phyloP scores from a whole-genome alignment of 2,888 invertebrate genomes.

The Oligia fasciuncula region DNA sequence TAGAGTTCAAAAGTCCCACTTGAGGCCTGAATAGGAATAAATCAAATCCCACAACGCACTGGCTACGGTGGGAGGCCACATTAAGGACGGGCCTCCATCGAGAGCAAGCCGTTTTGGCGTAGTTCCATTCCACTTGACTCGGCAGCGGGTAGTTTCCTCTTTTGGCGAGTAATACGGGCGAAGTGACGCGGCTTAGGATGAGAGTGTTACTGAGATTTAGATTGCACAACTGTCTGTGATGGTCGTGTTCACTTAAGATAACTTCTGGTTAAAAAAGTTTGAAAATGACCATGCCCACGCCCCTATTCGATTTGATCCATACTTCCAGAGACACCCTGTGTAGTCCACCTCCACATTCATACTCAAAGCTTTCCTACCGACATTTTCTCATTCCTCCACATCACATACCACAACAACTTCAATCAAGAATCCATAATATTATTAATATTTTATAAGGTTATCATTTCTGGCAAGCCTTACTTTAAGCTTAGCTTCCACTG shows the following conservation, averaged over 20 bases:
- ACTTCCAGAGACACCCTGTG: no score
- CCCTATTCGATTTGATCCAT: no score
- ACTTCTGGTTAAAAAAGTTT: no score
- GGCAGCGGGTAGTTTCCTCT: constrained; percentile 51
- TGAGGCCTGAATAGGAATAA: constrained; percentile 78
- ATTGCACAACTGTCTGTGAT: constrained; percentile 3
- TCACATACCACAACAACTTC: background rate
- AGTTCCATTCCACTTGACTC: constrained; percentile 60
- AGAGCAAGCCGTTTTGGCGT: constrained; percentile 55
- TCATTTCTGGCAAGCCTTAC: background rate
- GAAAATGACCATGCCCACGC: no score
- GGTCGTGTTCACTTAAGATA: background rate
- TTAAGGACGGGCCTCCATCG: constrained; percentile 54
- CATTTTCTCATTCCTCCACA: no score
- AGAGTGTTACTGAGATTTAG: constrained; percentile 24
- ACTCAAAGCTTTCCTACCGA: no score
- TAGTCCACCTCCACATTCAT: no score
- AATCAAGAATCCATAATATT: background rate
- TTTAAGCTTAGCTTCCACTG: constrained; percentile 41
- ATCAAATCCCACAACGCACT: constrained; percentile 79
- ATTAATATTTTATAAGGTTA: background rate
- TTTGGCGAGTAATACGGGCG: constrained; percentile 44
- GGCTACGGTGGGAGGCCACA: constrained; percentile 66
- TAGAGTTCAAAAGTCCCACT: constrained; percentile 79
- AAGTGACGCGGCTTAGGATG: constrained; percentile 23